These are phyloP conservation scores for Cyphomyrus discorhynchus DNA, from an alignment of 2,113 vertebrate species.

Conservation along the genomic window DNA sequence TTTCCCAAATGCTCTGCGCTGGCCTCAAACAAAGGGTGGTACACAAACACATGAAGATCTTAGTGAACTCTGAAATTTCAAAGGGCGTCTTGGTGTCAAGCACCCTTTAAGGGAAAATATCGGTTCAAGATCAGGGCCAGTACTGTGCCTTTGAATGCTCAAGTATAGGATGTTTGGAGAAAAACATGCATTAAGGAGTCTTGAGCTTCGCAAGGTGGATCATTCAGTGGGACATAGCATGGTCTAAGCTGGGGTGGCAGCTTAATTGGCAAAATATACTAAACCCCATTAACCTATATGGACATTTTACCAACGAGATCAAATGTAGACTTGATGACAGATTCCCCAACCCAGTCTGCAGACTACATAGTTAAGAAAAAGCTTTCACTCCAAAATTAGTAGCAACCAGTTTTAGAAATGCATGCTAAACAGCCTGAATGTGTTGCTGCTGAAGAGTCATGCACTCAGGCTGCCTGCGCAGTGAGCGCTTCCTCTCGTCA, in stretches of 20 bases:
- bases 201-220: background rate
- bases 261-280: background rate
- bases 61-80: constrained; percentile 2
- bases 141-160: background rate
- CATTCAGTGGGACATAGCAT: background rate
- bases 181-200: background rate
- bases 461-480: background rate
- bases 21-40: constrained; percentile 1
- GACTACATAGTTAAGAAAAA: background rate
- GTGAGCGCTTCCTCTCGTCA: constrained; percentile 3
- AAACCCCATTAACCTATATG: background rate
- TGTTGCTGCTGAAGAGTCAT: background rate
- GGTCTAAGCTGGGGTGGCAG: background rate
- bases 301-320: background rate
- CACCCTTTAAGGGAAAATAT: background rate
- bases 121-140: background rate
- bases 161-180: background rate
- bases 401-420: background rate
- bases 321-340: background rate
- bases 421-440: background rate
- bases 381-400: background rate
- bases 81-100: background rate
- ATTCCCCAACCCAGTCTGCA: background rate
- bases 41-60: constrained; percentile 3
- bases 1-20: background rate